Percentiles rank a stretch among this genome's conserved stretches.
Conservation (phyloP, 2,888 invertebrate species). For the Ichneumon xanthorius region DNA sequence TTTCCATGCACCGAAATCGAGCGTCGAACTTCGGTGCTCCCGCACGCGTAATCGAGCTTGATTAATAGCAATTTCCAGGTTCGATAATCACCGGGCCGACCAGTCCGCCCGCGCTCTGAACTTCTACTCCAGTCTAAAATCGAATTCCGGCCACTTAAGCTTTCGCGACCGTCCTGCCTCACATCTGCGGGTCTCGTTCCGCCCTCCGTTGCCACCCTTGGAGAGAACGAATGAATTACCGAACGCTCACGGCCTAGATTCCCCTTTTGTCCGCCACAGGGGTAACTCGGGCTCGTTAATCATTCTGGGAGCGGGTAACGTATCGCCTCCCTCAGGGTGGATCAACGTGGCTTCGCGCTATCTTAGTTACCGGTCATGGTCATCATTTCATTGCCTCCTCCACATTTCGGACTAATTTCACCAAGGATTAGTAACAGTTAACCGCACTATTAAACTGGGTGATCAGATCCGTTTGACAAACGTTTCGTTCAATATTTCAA, state of each 20-base stretch:
- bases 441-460: not conserved
- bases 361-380: not conserved
- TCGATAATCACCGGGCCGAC: conserved; percentile 70
- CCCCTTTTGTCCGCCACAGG: conserved; percentile 15
- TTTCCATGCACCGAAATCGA: conserved; percentile 40
- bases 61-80: conserved; percentile 74
- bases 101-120: conserved; percentile 1
- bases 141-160: conserved; percentile 34
- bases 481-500: not conserved
- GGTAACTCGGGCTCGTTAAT: conserved; percentile 32
- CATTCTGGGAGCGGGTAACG: conserved; percentile 19
- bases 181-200: not conserved
- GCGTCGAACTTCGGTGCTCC: not conserved
- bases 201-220: not conserved
- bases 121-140: conserved; percentile 31
- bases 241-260: not conserved
- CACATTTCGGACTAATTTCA: not conserved
- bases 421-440: not conserved
- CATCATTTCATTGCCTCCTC: not conserved
- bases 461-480: not conserved
- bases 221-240: conserved; percentile 32
- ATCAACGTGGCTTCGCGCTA: not conserved
- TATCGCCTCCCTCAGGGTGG: not conserved
- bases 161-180: conserved; percentile 16
- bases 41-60: conserved; percentile 71